Evolutionary conservation across 2,797 vertebrate species (phyloP).

Genomic region (Pipistrellus nathusii): DNA sequence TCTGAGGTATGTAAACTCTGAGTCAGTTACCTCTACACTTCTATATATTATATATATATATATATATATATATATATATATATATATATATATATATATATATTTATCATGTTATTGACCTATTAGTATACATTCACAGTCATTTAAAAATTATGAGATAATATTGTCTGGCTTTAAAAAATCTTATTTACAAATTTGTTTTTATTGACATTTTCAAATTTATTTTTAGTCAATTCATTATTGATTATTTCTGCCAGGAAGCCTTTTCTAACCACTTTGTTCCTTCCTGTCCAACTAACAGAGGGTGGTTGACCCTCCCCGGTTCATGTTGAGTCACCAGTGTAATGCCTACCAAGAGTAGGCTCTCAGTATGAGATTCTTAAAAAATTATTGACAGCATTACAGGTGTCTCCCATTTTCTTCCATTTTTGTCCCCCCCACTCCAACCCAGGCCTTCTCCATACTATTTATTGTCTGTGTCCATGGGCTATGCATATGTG

Average conservation of each 20-base stretch:
- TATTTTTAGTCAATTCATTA: conserved; percentile 20
- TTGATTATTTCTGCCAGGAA: neutral
- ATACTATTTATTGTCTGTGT: too few relatives aligned
- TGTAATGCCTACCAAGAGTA: neutral
- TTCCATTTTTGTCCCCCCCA: neutral
- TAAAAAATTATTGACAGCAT: too few relatives aligned
- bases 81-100: too few relatives aligned
- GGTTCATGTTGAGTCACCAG: neutral
- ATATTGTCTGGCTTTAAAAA: conserved; percentile 31
- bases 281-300: neutral
- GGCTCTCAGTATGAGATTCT: neutral
- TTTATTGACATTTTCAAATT: conserved; percentile 38
- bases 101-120: neutral
- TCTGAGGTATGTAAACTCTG: conserved; percentile 87
- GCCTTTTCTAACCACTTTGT: neutral
- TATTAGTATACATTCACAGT: neutral
- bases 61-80: too few relatives aligned
- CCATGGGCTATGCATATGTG: too few relatives aligned
- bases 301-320: neutral
- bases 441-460: neutral
- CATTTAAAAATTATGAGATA: conserved; percentile 7
- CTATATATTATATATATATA: too few relatives aligned
- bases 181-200: neutral
- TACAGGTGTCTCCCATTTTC: neutral
- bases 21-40: neutral